These are phyloP conservation scores for Cygnus buccinator DNA, from an alignment of 2,113 vertebrate species.

Conservation along the genomic window DNA sequence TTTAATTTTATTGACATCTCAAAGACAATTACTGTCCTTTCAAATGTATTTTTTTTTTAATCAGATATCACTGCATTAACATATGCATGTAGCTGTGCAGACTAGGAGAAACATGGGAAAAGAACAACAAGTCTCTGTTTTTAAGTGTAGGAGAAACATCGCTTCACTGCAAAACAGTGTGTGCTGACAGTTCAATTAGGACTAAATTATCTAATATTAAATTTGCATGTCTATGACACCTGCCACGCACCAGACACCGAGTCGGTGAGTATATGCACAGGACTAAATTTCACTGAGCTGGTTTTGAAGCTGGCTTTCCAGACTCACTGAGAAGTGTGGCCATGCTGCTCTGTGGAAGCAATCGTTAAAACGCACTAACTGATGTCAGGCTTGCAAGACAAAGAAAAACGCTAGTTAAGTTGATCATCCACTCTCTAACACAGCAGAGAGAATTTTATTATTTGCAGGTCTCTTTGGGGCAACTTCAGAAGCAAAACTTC, in stretches of 20 bases:
- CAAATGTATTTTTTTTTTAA: background rate
- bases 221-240: background rate
- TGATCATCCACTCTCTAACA: background rate
- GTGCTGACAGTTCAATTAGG: constrained; percentile 2
- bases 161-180: background rate
- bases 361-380: background rate
- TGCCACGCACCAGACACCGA: background rate
- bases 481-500: background rate
- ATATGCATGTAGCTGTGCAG: background rate
- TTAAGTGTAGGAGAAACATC: constrained; percentile 2
- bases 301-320: background rate
- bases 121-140: background rate
- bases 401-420: background rate
- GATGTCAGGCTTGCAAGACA: background rate
- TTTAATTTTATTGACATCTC: constrained; percentile 30
- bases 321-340: background rate
- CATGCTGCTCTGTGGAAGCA: background rate
- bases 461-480: background rate
- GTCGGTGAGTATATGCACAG: background rate
- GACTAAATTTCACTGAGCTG: background rate
- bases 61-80: background rate
- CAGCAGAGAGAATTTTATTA: background rate
- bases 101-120: background rate
- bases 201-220: constrained; percentile 6
- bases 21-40: background rate